Evolutionary conservation across 2,797 vertebrate genomes (phyloP).

Genomic region (Eptatretus atami): DNA sequence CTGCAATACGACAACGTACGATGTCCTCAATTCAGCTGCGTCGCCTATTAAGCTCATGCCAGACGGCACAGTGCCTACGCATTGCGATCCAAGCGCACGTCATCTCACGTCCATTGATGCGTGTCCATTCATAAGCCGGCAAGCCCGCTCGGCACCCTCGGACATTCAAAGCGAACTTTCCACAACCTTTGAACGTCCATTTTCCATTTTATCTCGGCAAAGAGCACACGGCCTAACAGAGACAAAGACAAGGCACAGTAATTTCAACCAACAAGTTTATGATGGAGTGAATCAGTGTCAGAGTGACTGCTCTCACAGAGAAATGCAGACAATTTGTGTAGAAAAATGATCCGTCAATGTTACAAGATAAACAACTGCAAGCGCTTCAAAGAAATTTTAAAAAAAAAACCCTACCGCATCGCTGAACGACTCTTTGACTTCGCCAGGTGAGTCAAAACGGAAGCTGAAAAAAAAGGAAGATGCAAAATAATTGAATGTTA

Average conservation of each 20-base stretch:
- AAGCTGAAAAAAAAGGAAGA: conserved; percentile 31
- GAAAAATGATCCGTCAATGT: too few species aligned
- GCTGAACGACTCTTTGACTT: conserved; percentile 94
- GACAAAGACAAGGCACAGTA: neutral
- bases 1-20: too few species aligned
- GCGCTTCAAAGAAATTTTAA: neutral
- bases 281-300: too few species aligned
- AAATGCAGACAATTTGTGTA: too few species aligned
- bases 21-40: too few species aligned
- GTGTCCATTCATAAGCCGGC: conserved; percentile 92
- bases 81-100: conserved; percentile 76
- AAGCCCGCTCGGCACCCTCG: conserved; percentile 74
- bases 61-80: conserved; percentile 18
- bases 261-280: too few species aligned
- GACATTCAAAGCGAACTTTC: conserved; percentile 66
- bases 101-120: conserved; percentile 94
- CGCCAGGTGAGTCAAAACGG: conserved; percentile 93
- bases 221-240: conserved; percentile 63
- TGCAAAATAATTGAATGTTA: neutral
- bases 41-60: too few species aligned
- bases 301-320: too few species aligned
- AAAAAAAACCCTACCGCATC: conserved; percentile 48
- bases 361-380: neutral
- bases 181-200: conserved; percentile 82
- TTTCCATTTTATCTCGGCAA: conserved; percentile 97